Conservation (phyloP, 2,888 invertebrate genomes). For the Syritta pipiens region DNA sequence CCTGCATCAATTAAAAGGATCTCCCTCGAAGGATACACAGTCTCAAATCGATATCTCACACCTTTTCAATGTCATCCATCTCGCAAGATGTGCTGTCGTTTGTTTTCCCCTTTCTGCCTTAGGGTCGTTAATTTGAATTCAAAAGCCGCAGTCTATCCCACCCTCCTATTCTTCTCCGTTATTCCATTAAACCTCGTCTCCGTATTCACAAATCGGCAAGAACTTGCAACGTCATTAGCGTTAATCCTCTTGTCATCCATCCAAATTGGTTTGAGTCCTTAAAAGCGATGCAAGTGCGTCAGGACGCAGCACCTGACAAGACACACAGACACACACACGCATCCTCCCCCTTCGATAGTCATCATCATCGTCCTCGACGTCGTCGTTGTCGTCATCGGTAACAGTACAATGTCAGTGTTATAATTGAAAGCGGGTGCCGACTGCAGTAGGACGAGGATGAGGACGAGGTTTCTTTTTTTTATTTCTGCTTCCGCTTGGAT, state of each 20-base stretch:
- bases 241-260: constrained; percentile 46
- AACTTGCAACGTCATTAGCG: constrained; percentile 51
- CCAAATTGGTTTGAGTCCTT: constrained; percentile 18
- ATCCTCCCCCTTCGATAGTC: background rate
- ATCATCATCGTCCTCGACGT: too few relatives aligned
- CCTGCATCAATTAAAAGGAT: too few relatives aligned
- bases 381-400: constrained; percentile 12
- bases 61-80: constrained; percentile 10
- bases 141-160: constrained; percentile 6
- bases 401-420: constrained; percentile 34
- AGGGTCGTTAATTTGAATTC: constrained; percentile 15
- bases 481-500: background rate
- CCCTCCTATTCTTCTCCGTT: constrained; percentile 15
- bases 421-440: constrained; percentile 8
- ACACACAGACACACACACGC: background rate
- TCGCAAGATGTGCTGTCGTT: background rate
- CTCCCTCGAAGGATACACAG: background rate
- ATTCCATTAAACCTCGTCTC: constrained; percentile 23
- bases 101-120: background rate
- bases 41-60: constrained; percentile 5
- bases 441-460: background rate
- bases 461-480: background rate
- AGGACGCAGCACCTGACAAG: background rate
- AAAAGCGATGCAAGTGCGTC: constrained; percentile 18
- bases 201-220: constrained; percentile 36